Evolutionary conservation across 2,888 invertebrate species (phyloP), one percentile per base, ranked within the genome.

Genomic region (Oligia fasciuncula): DNA sequence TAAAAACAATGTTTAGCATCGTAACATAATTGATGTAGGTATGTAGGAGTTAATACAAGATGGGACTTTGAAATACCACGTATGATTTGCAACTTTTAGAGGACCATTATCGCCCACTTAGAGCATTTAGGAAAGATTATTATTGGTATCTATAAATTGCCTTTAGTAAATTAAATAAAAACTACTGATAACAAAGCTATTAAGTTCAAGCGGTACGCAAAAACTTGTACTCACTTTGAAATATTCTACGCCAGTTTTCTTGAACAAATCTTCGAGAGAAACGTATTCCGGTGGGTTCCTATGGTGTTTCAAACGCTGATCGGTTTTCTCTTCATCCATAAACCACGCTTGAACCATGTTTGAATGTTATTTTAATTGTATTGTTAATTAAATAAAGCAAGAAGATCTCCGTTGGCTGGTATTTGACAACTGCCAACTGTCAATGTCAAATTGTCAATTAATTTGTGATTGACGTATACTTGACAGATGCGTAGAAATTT

Each of bases 281-380:
- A 99, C 87, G 89, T 97, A 98, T 91, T 98, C 95, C 4, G 98
- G 98, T 2, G 99, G 99, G 89, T 97, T 97, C 76, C 97, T 97
- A 89, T 99, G 98, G 92, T 99, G 99, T 91, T 99, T 98, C 85
- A 98, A 93, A 54, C 99, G 97, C 95, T 99, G 99, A 94, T 99
- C 99, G 46, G 79, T 93, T 23, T 93, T 93, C 29, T 97, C 95
- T 66, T 97, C 97, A 88, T 98, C 98, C 98, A 99, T 99, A 91
- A 97, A 98, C 99, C 99, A 99, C 29, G 98, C 98, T 90, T 97
- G 97, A 43, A 99, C 99, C 99, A 99, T 99, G 92, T 95, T 97
- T 87, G 63, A 60, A n/a, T 60, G 0, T 60, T 67, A 71, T 73
- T 79, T 69, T 67, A 43, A 19, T 70, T 65, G 54, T 70, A 83